Conservation (phyloP, 2,888 invertebrate genomes). For the Pristionchus entomophagus region DNA sequence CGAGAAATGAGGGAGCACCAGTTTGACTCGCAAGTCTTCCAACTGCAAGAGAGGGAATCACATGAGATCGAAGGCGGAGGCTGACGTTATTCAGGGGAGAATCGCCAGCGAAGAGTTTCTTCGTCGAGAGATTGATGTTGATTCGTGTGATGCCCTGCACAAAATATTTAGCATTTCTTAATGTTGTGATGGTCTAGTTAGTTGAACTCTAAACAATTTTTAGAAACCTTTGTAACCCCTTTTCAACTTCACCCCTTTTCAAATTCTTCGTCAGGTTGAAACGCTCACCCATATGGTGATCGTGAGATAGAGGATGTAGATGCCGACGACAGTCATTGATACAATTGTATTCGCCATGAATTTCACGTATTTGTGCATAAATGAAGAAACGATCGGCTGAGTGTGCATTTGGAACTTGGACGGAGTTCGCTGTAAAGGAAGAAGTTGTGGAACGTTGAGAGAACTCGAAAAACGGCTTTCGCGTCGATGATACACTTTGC, state of each 20-base stretch:
- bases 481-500: not conserved
- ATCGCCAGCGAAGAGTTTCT: slow-evolving; percentile 71
- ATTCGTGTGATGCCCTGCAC: slow-evolving; percentile 71
- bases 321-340: slow-evolving; percentile 62
- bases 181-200: too few relatives aligned
- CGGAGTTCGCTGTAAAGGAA: slow-evolving; percentile 65
- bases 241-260: too few relatives aligned
- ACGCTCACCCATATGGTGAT: slow-evolving; percentile 67
- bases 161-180: too few relatives aligned
- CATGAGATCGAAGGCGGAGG: not conserved
- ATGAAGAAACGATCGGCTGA: slow-evolving; percentile 68
- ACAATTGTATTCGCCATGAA: slow-evolving; percentile 64
- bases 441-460: not conserved
- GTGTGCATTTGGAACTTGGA: slow-evolving; percentile 74
- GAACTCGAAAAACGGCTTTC: too few relatives aligned
- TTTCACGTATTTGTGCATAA: slow-evolving; percentile 64
- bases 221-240: too few relatives aligned
- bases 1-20: slow-evolving; percentile 68
- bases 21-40: slow-evolving; percentile 66
- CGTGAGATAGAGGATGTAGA: slow-evolving; percentile 68
- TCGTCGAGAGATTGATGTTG: slow-evolving; percentile 70
- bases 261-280: not conserved
- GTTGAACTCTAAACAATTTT: too few relatives aligned
- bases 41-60: slow-evolving; percentile 47
- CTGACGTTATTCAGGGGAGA: slow-evolving; percentile 67